Percentiles rank a stretch among this genome's conserved stretches.
Evolutionary conservation across 2,888 invertebrate species (phyloP).

Genomic region (Andrena praecox): DNA sequence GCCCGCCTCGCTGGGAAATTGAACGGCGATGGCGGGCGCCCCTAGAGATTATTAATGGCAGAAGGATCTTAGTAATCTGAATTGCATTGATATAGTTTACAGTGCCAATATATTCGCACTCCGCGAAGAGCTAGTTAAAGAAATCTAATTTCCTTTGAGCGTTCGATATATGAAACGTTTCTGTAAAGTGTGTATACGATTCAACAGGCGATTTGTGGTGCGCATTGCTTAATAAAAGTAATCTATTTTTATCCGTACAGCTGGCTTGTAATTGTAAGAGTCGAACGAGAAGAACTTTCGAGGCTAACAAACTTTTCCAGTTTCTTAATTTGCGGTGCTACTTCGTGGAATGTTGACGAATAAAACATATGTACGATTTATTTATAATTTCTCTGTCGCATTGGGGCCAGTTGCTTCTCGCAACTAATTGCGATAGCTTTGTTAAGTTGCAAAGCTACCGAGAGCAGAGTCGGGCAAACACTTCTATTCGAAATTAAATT

Average conservation of each 20-base stretch:
- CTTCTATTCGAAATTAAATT: no score
- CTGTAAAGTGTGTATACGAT: conserved; percentile 8
- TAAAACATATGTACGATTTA: conserved; percentile 19
- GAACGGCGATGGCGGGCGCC: conserved; percentile 9
- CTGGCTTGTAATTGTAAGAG: conserved; percentile 34
- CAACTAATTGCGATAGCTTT: not conserved
- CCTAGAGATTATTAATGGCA: conserved; percentile 15
- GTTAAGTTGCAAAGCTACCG: conserved; percentile 4
- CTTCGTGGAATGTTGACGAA: conserved; percentile 37
- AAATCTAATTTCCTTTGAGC: not conserved
- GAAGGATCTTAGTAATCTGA: conserved; percentile 15
- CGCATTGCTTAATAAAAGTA: conserved; percentile 6
- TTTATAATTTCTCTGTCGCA: conserved; percentile 21
- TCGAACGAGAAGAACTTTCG: not conserved
- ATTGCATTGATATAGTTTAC: conserved; percentile 52
- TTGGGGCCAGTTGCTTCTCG: conserved; percentile 18
- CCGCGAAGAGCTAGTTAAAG: not conserved
- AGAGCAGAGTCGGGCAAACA: no score
- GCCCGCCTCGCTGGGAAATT: conserved; percentile 37
- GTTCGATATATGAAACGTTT: not conserved
- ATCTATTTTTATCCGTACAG: conserved; percentile 28
- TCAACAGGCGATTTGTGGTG: not conserved
- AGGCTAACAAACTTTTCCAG: conserved; percentile 12
- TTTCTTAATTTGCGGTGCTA: conserved; percentile 35
- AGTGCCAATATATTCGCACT: conserved; percentile 59